These are phyloP conservation scores for Temnothorax ravouxi DNA, from an alignment of 2,888 invertebrate species.

Conservation along the genomic window DNA sequence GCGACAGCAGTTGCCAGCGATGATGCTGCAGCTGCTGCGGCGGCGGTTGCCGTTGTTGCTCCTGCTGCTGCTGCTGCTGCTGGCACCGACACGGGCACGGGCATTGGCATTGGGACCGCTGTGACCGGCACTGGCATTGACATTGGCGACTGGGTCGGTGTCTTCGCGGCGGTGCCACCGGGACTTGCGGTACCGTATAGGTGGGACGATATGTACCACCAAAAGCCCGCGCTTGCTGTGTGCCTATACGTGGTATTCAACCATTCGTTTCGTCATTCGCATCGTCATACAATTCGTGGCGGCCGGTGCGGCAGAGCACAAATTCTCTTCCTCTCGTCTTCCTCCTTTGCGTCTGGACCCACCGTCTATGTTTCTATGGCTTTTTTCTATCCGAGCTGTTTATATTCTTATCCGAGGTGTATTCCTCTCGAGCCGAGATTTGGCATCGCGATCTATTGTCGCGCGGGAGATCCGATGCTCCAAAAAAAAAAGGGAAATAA, in stretches of 20 bases:
- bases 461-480: conserved; percentile 9
- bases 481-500: conserved; percentile 7
- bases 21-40: conserved; percentile 39
- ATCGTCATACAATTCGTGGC: conserved; percentile 68
- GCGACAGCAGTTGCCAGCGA: conserved; percentile 61
- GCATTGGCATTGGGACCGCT: conserved; percentile 61
- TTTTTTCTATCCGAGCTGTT: conserved; percentile 29
- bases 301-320: conserved; percentile 56
- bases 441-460: background rate
- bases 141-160: conserved; percentile 82
- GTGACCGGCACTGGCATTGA: conserved; percentile 61
- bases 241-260: conserved; percentile 81
- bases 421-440: conserved; percentile 21
- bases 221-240: conserved; percentile 85
- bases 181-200: conserved; percentile 83
- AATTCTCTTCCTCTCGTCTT: conserved; percentile 60
- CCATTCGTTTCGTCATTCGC: conserved; percentile 48
- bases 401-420: conserved; percentile 17
- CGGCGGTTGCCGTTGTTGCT: conserved; percentile 46
- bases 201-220: conserved; percentile 86
- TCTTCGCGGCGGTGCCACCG: conserved; percentile 84
- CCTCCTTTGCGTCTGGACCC: conserved; percentile 72
- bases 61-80: conserved; percentile 37
- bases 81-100: conserved; percentile 54
- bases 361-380: conserved; percentile 20